Percentiles rank a stretch among this genome's conserved stretches.
These are phyloP conservation scores for Thera obeliscata DNA, from an alignment of 2,888 invertebrate species.

Conservation along the genomic window DNA sequence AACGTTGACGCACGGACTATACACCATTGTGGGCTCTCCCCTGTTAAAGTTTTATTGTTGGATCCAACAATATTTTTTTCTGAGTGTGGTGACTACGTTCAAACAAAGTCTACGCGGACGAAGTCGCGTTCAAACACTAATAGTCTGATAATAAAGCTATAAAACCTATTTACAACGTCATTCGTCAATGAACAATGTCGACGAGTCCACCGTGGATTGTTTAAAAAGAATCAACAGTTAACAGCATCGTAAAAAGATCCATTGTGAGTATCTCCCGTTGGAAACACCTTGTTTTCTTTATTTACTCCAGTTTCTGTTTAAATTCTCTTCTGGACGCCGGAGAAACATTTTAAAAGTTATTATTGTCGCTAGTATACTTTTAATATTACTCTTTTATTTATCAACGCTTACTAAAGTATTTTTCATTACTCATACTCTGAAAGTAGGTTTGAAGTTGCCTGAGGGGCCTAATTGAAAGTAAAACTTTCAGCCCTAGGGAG, in stretches of 20 bases:
- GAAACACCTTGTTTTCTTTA: constrained; percentile 55
- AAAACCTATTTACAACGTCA: constrained; percentile 51
- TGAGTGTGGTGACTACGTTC: no score
- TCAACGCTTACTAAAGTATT: background rate
- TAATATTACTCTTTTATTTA: background rate
- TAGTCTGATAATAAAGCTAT: constrained; percentile 40
- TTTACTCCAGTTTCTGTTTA: constrained; percentile 16
- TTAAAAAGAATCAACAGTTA: constrained; percentile 83
- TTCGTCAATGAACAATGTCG: constrained; percentile 75
- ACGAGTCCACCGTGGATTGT: constrained; percentile 77
- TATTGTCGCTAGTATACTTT: constrained; percentile 8
- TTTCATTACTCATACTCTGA: no score
- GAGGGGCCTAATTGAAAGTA: no score
- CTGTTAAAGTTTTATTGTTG: no score
- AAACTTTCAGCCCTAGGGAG: no score
- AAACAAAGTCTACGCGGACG: background rate
- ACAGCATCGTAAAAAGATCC: constrained; percentile 80
- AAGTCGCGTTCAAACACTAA: background rate
- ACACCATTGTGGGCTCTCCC: no score
- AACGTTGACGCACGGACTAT: no score
- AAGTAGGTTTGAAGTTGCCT: no score
- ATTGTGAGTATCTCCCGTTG: constrained; percentile 78
- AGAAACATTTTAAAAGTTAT: constrained; percentile 13
- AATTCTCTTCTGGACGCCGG: constrained; percentile 6
- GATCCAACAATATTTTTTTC: no score